Evolutionary conservation across 2,797 vertebrate species (phyloP).

Genomic region (Euphonia xanthogaster): DNA sequence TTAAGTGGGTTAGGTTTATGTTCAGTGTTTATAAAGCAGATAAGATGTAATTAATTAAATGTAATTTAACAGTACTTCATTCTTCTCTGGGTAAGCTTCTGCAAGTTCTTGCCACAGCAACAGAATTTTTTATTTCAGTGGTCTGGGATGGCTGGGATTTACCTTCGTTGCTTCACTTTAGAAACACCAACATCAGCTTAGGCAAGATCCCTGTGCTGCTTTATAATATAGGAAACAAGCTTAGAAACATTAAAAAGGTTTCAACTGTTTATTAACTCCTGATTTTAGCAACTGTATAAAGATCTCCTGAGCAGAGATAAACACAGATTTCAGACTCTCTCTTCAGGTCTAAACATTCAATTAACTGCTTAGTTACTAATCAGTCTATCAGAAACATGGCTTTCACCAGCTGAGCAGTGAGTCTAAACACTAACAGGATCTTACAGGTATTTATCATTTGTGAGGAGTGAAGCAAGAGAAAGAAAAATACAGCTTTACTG

Average conservation of each 20-base stretch:
- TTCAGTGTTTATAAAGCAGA: neutral
- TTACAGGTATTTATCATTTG: neutral
- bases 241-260: neutral
- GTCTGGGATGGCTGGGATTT: neutral
- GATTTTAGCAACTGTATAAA: neutral
- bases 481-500: neutral
- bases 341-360: neutral
- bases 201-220: neutral
- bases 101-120: neutral
- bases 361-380: neutral
- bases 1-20: neutral
- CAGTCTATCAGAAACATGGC: neutral
- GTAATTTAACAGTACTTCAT: neutral
- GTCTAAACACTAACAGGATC: neutral
- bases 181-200: neutral
- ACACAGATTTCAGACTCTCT: neutral
- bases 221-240: neutral
- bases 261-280: neutral
- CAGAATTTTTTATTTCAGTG: neutral
- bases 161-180: neutral
- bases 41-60: too few relatives aligned
- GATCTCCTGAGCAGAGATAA: neutral
- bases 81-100: neutral
- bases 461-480: neutral
- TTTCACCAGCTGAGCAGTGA: neutral